phyloP scores from a whole-genome alignment of 2,888 invertebrate species.

The Agrotis segetum region DNA sequence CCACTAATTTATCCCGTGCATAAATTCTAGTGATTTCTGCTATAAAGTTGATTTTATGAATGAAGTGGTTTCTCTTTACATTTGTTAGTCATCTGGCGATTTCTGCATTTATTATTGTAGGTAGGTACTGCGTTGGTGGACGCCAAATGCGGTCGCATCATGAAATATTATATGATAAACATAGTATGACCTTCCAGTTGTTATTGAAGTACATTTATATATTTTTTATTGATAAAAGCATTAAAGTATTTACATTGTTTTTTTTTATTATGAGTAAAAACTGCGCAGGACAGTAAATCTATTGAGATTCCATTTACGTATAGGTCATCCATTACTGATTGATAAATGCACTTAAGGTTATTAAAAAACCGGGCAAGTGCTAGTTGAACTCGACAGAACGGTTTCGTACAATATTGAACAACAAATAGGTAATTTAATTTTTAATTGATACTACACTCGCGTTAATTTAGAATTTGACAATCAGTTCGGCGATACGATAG shows the following conservation, averaged over 20 bases:
- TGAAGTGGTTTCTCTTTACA: conserved; percentile 20
- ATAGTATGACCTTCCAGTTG: conserved; percentile 54
- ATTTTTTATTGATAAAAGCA: conserved; percentile 50
- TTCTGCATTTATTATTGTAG: conserved; percentile 27
- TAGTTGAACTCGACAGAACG: too few species aligned
- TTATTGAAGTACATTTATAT: conserved; percentile 51
- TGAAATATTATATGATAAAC: conserved; percentile 54
- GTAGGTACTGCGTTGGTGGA: conserved; percentile 40
- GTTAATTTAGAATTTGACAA: too few species aligned
- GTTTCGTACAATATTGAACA: too few species aligned
- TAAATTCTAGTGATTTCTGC: conserved; percentile 28
- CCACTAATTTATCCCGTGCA: conserved; percentile 14
- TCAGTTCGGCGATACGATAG: too few species aligned
- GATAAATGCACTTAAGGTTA: too few species aligned
- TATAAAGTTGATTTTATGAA: conserved; percentile 40
- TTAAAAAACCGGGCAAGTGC: too few species aligned
- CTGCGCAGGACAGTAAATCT: conserved; percentile 26
- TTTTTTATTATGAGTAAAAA: conserved; percentile 17
- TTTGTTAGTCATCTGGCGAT: conserved; percentile 28
- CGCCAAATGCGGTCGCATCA: conserved; percentile 58
- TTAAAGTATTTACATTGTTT: conserved; percentile 39
- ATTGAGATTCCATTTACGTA: conserved; percentile 33
- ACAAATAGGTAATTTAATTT: too few species aligned
- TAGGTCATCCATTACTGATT: too few species aligned
- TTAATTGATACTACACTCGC: too few species aligned